Base-by-base conservation (phyloP, 2,888 invertebrate genomes). In the Cotesia congregata region DNA sequence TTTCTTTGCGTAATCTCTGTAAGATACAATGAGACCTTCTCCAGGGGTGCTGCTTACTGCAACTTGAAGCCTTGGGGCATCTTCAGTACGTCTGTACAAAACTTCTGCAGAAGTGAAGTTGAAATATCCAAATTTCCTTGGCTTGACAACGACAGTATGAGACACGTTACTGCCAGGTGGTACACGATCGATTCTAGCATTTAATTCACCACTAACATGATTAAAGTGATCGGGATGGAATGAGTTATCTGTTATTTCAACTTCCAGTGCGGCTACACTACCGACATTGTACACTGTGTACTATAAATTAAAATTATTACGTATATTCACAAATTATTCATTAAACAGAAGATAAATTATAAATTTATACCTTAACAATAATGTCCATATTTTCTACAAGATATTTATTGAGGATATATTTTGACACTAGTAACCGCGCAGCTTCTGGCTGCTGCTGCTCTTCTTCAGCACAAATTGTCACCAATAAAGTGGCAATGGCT, bases 71-170 rank as follows among this genome's bases (percentile, higher is more conserved):
- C 94, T 95, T 89, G 93, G 91, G 60, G 94, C 92, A 86, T 97
- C 97, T 90, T 98, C 98, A 79, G 94, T 93, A 67, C 95, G 92
- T 85, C 94, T 94, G 91, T 99, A 99, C 67, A 94, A 93, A 75
- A 98, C 93, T 90, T 97, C 96, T 79, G 99, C 99, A 72, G 98
- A 94, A 1, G 98, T 96, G 90, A 99, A 99, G 90, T 99, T 99
- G 91, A 97, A 98, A 89, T 97, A 96, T 41, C 99, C 99, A 87
- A 93, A 96, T 86, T 94, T 94, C 85, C 94, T 94, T 4, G 99
- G 98, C 80, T 96, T 92, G 9, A 99, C 94, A 6, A 99, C 95
- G 20, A 98, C 95, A 4, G 97, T 95, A 89, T 99, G 98, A 0
- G 97, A 95, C 1, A 97, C 96, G 90, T 99, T 99, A 12, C 95